phyloP scores from a whole-genome alignment of 2,113 vertebrate species.

The Labeo catla region DNA sequence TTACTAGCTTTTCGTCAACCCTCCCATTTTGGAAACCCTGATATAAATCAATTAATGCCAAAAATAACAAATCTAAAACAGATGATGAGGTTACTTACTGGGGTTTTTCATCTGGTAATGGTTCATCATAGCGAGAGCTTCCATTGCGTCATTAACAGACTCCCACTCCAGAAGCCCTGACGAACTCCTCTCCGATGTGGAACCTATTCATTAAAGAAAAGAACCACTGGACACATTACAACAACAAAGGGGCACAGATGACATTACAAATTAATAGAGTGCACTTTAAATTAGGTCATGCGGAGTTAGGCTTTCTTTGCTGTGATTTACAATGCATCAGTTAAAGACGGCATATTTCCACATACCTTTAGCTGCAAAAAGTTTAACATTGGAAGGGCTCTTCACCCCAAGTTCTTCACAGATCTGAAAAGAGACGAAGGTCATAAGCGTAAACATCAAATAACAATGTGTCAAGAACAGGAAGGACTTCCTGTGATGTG shows the following conservation, averaged over 20 bases:
- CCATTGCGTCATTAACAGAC: slow-evolving; percentile 91
- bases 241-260: not conserved
- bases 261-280: not conserved
- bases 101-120: slow-evolving; percentile 96
- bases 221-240: not conserved
- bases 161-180: slow-evolving; percentile 93
- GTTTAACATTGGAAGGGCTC: slow-evolving; percentile 85
- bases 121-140: slow-evolving; percentile 88
- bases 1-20: no score
- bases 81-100: slow-evolving; percentile 76
- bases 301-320: not conserved
- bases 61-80: not conserved
- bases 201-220: slow-evolving; percentile 50
- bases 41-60: not conserved
- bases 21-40: not conserved
- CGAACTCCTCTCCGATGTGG: slow-evolving; percentile 86
- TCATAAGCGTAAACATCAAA: not conserved
- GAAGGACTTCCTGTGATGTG: not conserved
- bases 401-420: slow-evolving; percentile 88
- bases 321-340: not conserved
- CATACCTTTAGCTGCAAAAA: slow-evolving; percentile 93
- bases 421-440: slow-evolving; percentile 72
- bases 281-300: not conserved
- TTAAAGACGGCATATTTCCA: slow-evolving; percentile 33
- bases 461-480: not conserved